Conservation (phyloP, 2,888 invertebrate species). For the Tipula vernalis region DNA sequence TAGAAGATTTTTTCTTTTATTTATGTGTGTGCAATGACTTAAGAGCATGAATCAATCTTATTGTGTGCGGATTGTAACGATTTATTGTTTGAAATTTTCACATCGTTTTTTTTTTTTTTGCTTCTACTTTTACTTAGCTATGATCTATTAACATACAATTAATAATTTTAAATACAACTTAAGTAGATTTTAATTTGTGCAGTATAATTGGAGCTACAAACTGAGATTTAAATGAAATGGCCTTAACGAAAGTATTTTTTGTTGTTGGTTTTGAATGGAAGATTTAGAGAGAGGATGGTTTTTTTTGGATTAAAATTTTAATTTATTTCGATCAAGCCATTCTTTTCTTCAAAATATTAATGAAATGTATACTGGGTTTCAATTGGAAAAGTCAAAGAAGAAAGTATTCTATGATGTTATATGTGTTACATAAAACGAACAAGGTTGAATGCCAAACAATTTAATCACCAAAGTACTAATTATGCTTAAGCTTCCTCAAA, state of each 20-base stretch:
- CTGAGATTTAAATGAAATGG: not conserved
- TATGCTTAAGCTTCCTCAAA: too few relatives aligned
- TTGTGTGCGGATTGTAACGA: not conserved
- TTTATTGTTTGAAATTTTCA: not conserved
- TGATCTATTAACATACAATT: not conserved
- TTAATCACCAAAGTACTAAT: too few relatives aligned
- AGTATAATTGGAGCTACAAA: not conserved
- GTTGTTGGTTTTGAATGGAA: not conserved
- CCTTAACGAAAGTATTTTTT: not conserved
- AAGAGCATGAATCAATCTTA: not conserved
- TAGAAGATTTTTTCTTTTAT: not conserved
- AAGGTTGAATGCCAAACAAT: too few relatives aligned
- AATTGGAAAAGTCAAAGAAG: too few relatives aligned
- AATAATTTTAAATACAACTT: not conserved
- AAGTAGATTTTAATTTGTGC: not conserved
- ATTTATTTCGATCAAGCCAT: not conserved
- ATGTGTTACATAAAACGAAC: too few relatives aligned
- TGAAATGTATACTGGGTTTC: too few relatives aligned
- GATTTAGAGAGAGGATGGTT: not conserved
- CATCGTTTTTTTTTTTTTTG: not conserved
- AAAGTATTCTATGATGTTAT: too few relatives aligned
- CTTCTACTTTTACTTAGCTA: not conserved
- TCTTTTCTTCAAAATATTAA: not conserved
- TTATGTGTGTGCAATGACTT: not conserved
- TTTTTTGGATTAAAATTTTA: not conserved